phyloP scores from a whole-genome alignment of 2,888 invertebrate species.

The Lottia gigantea region DNA sequence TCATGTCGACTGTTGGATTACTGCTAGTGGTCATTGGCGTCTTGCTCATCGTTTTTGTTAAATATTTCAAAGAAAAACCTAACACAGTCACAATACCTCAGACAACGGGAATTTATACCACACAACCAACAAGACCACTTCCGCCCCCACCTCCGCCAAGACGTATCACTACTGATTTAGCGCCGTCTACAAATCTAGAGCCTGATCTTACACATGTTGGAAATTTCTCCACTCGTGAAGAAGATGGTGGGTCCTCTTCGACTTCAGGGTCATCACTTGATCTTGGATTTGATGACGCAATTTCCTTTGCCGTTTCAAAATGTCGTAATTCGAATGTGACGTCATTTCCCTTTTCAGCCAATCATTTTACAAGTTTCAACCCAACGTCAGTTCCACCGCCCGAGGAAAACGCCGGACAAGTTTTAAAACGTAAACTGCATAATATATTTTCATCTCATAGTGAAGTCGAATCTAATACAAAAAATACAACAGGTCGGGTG shows the following conservation, averaged over 20 bases:
- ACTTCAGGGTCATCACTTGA: slow-evolving; percentile 15
- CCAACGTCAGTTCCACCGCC: neutral
- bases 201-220: too few species aligned
- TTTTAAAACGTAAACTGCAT: slow-evolving; percentile 20
- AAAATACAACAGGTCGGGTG: slow-evolving; percentile 16
- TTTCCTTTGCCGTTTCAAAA: slow-evolving; percentile 21
- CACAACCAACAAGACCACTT: neutral
- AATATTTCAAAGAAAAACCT: slow-evolving; percentile 17
- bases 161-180: neutral
- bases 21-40: slow-evolving; percentile 22
- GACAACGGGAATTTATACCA: neutral
- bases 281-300: slow-evolving; percentile 24
- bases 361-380: slow-evolving; percentile 16
- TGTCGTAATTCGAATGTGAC: slow-evolving; percentile 16
- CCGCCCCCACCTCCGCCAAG: slow-evolving; percentile 4
- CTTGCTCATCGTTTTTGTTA: slow-evolving; percentile 22
- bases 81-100: neutral
- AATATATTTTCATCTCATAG: slow-evolving; percentile 14
- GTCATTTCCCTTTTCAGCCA: slow-evolving; percentile 23
- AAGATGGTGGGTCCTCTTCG: neutral
- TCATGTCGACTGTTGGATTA: slow-evolving; percentile 24
- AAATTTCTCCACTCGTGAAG: neutral
- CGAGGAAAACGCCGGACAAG: slow-evolving; percentile 4
- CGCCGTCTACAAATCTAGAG: neutral
- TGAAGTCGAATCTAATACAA: slow-evolving; percentile 7